Conservation (phyloP, 2,113 vertebrate genomes). For the Lucifuga dentata region DNA sequence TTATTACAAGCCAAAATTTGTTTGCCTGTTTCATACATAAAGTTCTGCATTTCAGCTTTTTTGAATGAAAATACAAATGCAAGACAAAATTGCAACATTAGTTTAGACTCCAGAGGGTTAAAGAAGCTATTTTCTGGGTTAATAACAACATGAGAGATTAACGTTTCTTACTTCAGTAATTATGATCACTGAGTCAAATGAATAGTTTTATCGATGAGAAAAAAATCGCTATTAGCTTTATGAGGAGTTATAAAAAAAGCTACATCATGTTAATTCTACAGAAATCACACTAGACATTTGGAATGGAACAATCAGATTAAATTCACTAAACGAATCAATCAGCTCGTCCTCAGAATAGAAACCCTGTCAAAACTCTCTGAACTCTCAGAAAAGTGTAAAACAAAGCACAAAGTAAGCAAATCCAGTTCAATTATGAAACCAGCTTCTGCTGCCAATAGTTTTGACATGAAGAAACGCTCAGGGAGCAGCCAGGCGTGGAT, state of each 20-base stretch:
- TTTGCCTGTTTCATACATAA: too few relatives aligned
- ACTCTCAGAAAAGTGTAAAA: too few relatives aligned
- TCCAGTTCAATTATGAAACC: constrained; percentile 13
- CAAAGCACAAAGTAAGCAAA: constrained; percentile 4
- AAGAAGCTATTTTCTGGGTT: not conserved
- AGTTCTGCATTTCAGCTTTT: too few relatives aligned
- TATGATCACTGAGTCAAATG: not conserved
- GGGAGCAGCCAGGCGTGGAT: constrained; percentile 39
- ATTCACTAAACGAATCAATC: too few relatives aligned
- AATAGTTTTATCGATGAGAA: not conserved
- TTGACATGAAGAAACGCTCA: constrained; percentile 1
- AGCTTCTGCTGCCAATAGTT: constrained; percentile 5
- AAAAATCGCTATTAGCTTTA: not conserved
- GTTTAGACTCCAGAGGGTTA: too few relatives aligned
- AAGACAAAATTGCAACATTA: too few relatives aligned
- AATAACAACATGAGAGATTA: not conserved
- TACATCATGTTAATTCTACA: not conserved
- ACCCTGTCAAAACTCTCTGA: too few relatives aligned
- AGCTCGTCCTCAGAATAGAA: constrained; percentile 11
- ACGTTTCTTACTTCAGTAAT: not conserved
- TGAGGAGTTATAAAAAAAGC: too few relatives aligned
- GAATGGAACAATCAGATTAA: constrained; percentile 31
- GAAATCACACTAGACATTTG: not conserved
- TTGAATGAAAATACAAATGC: too few relatives aligned
- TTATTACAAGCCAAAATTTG: too few relatives aligned